A percentile compares a stretch with the other conserved stretches of the same genome.
These are phyloP conservation scores for Dasyurus viverrinus DNA, from an alignment of 2,113 vertebrate genomes.

Conservation along the genomic window DNA sequence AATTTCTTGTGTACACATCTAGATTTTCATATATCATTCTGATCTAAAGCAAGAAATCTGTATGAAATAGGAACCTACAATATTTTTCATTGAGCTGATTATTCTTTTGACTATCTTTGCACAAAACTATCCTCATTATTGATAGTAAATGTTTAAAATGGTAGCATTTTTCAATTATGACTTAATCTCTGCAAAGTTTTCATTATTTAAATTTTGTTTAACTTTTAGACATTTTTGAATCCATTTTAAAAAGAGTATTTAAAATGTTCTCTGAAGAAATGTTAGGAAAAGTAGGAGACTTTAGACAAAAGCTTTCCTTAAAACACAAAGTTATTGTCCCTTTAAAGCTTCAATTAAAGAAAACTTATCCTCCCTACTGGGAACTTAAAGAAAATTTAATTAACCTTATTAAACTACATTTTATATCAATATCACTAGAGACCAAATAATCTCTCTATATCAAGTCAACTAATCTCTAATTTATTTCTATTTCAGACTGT, in stretches of 20 bases:
- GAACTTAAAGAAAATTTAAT: not conserved
- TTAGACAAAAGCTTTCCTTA: not conserved
- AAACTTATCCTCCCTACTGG: not conserved
- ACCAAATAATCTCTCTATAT: not conserved
- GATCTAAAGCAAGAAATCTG: not conserved
- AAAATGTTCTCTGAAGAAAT: not conserved
- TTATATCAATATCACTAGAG: not conserved
- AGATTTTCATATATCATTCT: not conserved
- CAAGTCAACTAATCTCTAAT: not conserved
- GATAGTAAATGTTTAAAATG: not conserved
- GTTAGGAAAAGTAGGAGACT: not conserved
- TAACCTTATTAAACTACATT: not conserved
- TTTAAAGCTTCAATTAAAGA: not conserved
- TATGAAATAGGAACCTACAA: not conserved
- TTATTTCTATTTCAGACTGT: not conserved
- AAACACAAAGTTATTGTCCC: not conserved
- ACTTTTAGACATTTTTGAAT: not conserved
- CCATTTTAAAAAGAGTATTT: not conserved
- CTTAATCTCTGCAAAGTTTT: not conserved
- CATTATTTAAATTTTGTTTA: not conserved
- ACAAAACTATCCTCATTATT: not conserved
- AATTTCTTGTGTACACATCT: not conserved
- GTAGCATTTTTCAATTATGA: not conserved
- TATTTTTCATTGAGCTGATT: not conserved
- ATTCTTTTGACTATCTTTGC: not conserved